Evolutionary conservation across 2,113 vertebrate genomes (phyloP).

Genomic region (Tachysurus fulvidraco): DNA sequence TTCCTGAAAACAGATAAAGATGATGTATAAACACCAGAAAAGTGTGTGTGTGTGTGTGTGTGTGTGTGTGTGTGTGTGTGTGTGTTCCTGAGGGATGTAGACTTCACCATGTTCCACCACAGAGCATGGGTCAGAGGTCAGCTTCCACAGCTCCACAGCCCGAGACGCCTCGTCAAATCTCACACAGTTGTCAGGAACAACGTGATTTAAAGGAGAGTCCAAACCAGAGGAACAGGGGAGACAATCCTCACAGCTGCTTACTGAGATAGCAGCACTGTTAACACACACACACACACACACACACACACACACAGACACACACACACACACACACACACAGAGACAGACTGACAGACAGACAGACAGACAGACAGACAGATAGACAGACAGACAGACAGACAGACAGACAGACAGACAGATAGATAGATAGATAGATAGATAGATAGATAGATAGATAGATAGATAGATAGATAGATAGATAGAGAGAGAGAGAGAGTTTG

Average conservation of each 20-base stretch:
- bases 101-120: background rate
- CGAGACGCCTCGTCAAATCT: background rate
- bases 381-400: no score
- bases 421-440: background rate
- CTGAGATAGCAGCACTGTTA: background rate
- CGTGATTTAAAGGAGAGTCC: background rate
- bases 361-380: no score
- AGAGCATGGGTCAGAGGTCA: background rate
- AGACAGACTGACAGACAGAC: no score
- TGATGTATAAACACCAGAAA: background rate
- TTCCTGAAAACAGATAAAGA: background rate
- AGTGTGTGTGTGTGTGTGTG: background rate
- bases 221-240: background rate
- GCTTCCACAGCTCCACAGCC: background rate
- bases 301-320: no score
- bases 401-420: no score
- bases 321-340: no score
- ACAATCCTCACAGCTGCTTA: background rate
- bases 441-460: background rate
- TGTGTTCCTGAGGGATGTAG: no score
- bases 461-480: no score
- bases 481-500: no score
- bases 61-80: background rate
- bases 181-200: background rate
- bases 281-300: no score